Conservation (phyloP, 2,888 invertebrate genomes). For the Seira sanloemensis region DNA sequence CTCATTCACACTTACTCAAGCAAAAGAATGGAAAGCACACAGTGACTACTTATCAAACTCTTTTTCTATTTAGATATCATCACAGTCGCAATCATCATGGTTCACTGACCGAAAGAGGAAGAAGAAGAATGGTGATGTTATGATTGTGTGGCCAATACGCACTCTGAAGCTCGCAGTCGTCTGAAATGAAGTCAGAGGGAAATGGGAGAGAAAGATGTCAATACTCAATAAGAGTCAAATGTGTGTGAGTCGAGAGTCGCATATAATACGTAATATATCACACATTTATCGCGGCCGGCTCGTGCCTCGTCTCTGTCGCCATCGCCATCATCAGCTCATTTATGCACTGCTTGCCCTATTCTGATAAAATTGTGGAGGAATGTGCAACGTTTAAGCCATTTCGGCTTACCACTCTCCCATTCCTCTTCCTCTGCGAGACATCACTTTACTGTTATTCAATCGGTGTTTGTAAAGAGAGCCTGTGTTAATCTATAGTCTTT, state of each 20-base stretch:
- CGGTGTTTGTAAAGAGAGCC: too few species aligned
- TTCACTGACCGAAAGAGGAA: constrained; percentile 28
- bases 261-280: neutral
- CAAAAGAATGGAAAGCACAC: constrained; percentile 30
- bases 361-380: too few species aligned
- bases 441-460: too few species aligned
- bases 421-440: too few species aligned
- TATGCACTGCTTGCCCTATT: too few species aligned
- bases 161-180: neutral
- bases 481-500: too few species aligned
- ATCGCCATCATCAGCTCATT: too few species aligned
- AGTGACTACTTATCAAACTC: constrained; percentile 31
- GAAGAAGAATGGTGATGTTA: constrained; percentile 1
- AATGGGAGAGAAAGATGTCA: constrained; percentile 5
- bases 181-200: neutral
- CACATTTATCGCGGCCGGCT: neutral
- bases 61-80: constrained; percentile 34
- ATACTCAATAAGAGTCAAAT: neutral
- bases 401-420: too few species aligned
- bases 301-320: neutral
- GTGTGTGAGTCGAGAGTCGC: neutral
- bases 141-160: constrained; percentile 14
- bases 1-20: constrained; percentile 21
- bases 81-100: constrained; percentile 18
- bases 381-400: too few species aligned